A percentile compares a stretch with the other conserved stretches of the same genome.
Conservation (phyloP, 2,888 invertebrate species). For the Cosmopolites sordidus region DNA sequence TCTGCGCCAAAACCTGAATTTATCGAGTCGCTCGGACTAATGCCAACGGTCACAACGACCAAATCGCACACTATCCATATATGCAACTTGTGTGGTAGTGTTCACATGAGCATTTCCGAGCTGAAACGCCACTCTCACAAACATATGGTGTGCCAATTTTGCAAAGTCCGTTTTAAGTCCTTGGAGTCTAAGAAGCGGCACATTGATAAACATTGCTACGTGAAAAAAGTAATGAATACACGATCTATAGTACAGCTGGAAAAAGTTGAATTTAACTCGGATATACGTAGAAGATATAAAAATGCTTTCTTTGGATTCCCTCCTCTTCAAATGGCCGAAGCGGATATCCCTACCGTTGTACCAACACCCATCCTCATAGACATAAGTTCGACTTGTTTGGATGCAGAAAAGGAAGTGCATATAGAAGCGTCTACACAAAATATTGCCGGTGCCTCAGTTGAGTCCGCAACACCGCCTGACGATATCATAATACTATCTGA, state of each 20-base stretch:
- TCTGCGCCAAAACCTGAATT: conserved; percentile 8
- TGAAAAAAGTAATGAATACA: conserved; percentile 28
- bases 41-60: conserved; percentile 11
- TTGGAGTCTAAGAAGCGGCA: conserved; percentile 29
- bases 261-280: conserved; percentile 28
- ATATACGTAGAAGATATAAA: conserved; percentile 27
- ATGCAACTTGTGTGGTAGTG: conserved; percentile 33
- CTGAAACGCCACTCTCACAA: conserved; percentile 29
- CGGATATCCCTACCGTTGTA: not conserved
- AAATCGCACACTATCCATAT: conserved; percentile 20
- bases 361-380: not conserved
- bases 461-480: not conserved
- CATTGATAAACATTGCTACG: conserved; percentile 26
- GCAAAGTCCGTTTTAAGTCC: conserved; percentile 29
- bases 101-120: conserved; percentile 23
- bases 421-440: not conserved
- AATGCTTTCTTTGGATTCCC: conserved; percentile 23
- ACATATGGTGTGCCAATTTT: conserved; percentile 35
- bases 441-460: not conserved
- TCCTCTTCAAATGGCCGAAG: not conserved
- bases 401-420: not conserved
- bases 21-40: conserved; percentile 23
- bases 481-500: conserved; percentile 26
- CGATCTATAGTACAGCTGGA: conserved; percentile 25
- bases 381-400: not conserved